Conservation (phyloP, 2,888 invertebrate species). For the Boloria selene region DNA sequence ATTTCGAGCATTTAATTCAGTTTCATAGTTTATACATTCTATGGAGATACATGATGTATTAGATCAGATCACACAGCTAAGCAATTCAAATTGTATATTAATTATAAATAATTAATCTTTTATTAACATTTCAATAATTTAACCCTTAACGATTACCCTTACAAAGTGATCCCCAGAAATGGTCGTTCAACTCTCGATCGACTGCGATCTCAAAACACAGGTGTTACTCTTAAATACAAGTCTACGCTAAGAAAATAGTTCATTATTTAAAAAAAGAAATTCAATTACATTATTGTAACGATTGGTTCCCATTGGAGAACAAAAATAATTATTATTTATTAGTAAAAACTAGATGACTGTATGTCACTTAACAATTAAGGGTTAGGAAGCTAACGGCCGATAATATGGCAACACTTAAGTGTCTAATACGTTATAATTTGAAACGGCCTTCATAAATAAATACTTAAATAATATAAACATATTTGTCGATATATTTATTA, state of each 20-base stretch:
- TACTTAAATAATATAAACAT: conserved; percentile 71
- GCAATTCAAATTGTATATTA: conserved; percentile 73
- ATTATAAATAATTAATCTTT: conserved; percentile 69
- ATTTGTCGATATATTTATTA: conserved; percentile 63
- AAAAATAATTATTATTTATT: conserved; percentile 73
- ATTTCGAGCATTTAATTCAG: conserved; percentile 77
- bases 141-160: conserved; percentile 74
- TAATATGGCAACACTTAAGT: conserved; percentile 60
- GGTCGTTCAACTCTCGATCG: conserved; percentile 53
- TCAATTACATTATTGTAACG: conserved; percentile 71
- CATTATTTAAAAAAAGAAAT: conserved; percentile 73
- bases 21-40: conserved; percentile 79
- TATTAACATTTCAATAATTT: conserved; percentile 78
- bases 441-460: conserved; percentile 63
- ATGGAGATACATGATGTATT: conserved; percentile 74
- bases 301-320: conserved; percentile 72
- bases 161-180: conserved; percentile 74
- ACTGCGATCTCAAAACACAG: conserved; percentile 57
- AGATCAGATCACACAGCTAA: conserved; percentile 81
- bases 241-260: conserved; percentile 62
- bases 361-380: conserved; percentile 60
- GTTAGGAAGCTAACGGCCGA: conserved; percentile 68
- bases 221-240: conserved; percentile 63
- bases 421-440: conserved; percentile 19
- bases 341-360: conserved; percentile 69